Percentiles rank a stretch among this genome's conserved stretches.
phyloP scores from a whole-genome alignment of 2,113 vertebrate genomes.

The Seriola quinqueradiata region DNA sequence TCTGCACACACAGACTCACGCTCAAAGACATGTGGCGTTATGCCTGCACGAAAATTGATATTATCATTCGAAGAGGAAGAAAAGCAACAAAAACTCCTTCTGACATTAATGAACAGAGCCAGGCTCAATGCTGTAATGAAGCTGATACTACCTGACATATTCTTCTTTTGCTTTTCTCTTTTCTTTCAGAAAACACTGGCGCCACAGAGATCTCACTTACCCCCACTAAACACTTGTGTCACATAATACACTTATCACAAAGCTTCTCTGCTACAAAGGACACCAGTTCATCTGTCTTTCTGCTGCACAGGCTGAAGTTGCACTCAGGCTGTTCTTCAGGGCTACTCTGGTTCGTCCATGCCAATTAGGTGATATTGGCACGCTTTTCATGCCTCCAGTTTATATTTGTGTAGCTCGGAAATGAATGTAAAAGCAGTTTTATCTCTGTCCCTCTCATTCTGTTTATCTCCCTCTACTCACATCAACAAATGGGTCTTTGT shows the following conservation, averaged over 20 bases:
- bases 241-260: constrained; percentile 56
- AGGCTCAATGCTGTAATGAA: constrained; percentile 38
- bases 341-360: constrained; percentile 45
- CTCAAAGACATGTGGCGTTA: not conserved
- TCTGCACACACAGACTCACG: not conserved
- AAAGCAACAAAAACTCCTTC: constrained; percentile 16
- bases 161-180: constrained; percentile 30
- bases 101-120: constrained; percentile 46
- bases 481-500: constrained; percentile 53
- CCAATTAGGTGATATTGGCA: constrained; percentile 63
- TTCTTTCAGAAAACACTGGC: constrained; percentile 36
- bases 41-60: not conserved
- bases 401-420: constrained; percentile 42
- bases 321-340: constrained; percentile 47
- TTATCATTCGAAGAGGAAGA: not conserved
- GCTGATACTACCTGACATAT: constrained; percentile 53
- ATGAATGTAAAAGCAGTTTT: constrained; percentile 48
- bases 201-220: constrained; percentile 36
- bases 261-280: constrained; percentile 42
- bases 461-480: constrained; percentile 44
- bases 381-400: constrained; percentile 41
- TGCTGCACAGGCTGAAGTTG: constrained; percentile 15
- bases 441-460: constrained; percentile 28
- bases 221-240: constrained; percentile 57
- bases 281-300: constrained; percentile 32